These are phyloP conservation scores for Schizopygopsis pylzovi DNA, from an alignment of 2,797 vertebrate genomes.

Conservation along the genomic window DNA sequence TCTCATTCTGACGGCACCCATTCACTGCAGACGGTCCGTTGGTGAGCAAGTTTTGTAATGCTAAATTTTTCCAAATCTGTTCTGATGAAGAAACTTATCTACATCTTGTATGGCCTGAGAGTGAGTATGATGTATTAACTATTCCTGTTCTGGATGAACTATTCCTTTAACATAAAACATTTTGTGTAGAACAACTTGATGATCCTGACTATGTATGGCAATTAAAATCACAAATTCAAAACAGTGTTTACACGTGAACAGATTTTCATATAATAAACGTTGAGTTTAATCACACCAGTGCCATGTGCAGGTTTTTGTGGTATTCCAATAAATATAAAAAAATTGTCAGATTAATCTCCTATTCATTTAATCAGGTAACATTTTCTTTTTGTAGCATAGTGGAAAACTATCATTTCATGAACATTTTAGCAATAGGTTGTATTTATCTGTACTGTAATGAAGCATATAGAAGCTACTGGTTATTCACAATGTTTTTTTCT, in stretches of 20 bases:
- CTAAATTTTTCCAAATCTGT: too few species aligned
- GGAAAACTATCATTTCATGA: background rate
- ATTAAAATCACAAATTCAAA: background rate
- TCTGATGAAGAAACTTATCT: too few species aligned
- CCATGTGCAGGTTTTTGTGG: background rate
- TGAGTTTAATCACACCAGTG: background rate
- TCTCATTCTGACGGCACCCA: background rate
- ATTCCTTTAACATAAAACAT: background rate
- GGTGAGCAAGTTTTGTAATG: background rate
- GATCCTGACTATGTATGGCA: background rate
- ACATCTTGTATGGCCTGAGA: too few species aligned
- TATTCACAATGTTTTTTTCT: conserved; percentile 19
- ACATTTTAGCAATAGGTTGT: background rate
- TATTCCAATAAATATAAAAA: background rate
- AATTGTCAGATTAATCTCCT: background rate
- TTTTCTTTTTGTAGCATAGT: background rate
- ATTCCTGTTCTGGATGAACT: too few species aligned
- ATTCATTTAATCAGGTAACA: background rate
- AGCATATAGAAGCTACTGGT: background rate
- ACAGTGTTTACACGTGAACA: too few species aligned
- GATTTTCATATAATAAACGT: background rate
- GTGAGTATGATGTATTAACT: too few species aligned
- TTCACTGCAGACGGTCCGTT: background rate
- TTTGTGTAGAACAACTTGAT: background rate
- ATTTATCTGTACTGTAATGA: background rate